These are phyloP conservation scores for Coptodon rendalli DNA, from an alignment of 2,113 vertebrate genomes.

Conservation along the genomic window DNA sequence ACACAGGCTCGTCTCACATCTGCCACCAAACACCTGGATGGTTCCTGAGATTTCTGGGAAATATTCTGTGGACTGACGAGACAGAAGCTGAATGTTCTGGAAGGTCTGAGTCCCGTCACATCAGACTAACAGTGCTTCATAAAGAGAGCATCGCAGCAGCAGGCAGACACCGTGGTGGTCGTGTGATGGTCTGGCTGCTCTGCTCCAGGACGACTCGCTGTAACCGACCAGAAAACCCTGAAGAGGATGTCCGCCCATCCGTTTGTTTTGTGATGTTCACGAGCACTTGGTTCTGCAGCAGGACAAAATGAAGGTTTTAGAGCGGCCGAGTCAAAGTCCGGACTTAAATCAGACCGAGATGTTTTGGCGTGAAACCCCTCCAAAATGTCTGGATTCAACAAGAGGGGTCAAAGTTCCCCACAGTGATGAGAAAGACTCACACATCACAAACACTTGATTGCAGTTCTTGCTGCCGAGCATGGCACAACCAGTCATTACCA, in stretches of 20 bases:
- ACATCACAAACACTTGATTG: neutral
- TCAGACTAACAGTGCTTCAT: neutral
- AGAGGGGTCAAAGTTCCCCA: neutral
- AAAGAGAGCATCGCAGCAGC: neutral
- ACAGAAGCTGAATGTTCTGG: neutral
- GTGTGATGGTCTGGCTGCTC: neutral
- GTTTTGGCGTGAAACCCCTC: neutral
- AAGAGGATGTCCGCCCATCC: neutral
- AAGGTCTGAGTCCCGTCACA: neutral
- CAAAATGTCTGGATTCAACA: neutral
- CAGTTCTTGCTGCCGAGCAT: accelerated
- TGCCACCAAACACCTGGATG: neutral
- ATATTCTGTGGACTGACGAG: neutral
- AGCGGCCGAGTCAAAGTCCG: neutral
- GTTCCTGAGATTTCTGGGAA: neutral
- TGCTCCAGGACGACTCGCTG: neutral
- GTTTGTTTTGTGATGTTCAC: neutral
- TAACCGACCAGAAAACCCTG: neutral
- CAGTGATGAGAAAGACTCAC: accelerated
- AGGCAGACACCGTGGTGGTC: neutral
- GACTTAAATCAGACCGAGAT: neutral
- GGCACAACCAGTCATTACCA: neutral
- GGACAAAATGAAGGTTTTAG: neutral
- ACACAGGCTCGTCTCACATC: neutral
- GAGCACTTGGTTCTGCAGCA: neutral